Base-by-base conservation (phyloP, 2,797 vertebrate genomes). In the Orientallactaga sibirica region DNA sequence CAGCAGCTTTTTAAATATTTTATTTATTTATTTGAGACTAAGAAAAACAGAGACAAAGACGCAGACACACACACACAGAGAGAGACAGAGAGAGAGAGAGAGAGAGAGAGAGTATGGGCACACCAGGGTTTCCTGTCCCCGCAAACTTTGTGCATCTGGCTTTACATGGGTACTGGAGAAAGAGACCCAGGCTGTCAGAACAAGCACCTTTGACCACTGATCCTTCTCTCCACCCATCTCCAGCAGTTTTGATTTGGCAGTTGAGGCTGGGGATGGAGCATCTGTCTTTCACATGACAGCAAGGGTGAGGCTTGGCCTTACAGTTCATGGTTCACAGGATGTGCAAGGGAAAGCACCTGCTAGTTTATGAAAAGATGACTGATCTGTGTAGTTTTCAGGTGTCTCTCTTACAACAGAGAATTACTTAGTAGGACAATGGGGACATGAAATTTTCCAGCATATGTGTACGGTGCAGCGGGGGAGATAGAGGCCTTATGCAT, bases 381-480 rank as follows among this genome's bases (percentile, higher is more conserved):
- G 12, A 18, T 82, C 18, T 78, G 87, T 73, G 22, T 71, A 33
- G 64, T 88, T 85, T 66, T 55, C 37, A 79, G 37, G 4, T 74
- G 7, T 84, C 18, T 82, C 5, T 90, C 27, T 87, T 91, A 4
- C 33, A 90, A 91, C 3, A 41, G 3, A 88, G 27, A 92, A 86
- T 6, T 3, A 86, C 15, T 61, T 67, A 74, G 3, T 16, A 82
- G 37, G 58, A 3, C 2, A 85, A 90, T 76, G 18, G 2, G 2
- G 58, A 15, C 66, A 41, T 18, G 33, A 20, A n/a, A 74, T 76
- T 18, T 3, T 43, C n/a, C 82, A 43, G 25, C 24, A 15, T 52
- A 14, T 52, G 1, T 48, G 5, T 78, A 2, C 48, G 1, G 41
- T 14, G 11, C 29, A n/a, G n/a, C 4, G 27, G 19, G 0, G 15